Conservation (phyloP, 2,113 vertebrate genomes). For the Protobothrops mucrosquamatus region DNA sequence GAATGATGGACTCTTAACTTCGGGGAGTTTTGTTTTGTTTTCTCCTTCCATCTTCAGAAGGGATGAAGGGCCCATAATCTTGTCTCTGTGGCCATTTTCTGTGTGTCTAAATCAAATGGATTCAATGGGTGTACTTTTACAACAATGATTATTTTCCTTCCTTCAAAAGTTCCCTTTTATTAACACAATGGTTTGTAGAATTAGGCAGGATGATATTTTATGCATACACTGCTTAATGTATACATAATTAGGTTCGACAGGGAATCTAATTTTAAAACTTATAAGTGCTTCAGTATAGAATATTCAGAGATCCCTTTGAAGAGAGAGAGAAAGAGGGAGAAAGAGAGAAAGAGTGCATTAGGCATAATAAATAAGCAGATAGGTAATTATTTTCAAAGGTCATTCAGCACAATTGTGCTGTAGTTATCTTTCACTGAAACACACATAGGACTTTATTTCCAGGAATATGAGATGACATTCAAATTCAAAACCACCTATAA, state of each 20-base stretch:
- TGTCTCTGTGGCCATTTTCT: not conserved
- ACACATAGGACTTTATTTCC: conserved; percentile 25
- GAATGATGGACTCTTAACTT: not conserved
- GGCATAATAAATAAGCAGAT: conserved; percentile 28
- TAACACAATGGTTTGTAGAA: not conserved
- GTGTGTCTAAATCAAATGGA: not conserved
- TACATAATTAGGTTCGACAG: conserved; percentile 3
- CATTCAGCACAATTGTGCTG: conserved; percentile 40
- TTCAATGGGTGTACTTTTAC: not conserved
- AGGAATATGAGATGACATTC: conserved; percentile 42
- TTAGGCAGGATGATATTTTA: not conserved
- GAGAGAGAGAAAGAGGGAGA: not conserved
- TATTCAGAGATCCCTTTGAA: conserved; percentile 10
- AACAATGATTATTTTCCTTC: not conserved
- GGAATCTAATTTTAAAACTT: conserved; percentile 11
- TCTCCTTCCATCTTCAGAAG: not conserved
- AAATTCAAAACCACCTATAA: conserved; percentile 18
- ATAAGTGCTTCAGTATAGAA: conserved; percentile 14
- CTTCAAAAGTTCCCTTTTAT: not conserved
- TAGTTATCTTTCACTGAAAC: conserved; percentile 42
- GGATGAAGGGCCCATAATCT: not conserved
- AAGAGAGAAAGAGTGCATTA: conserved; percentile 3
- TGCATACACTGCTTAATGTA: conserved; percentile 3
- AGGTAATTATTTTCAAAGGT: conserved; percentile 57
- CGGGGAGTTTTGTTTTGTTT: not conserved